Base-by-base conservation (phyloP, 2,888 invertebrate genomes). In the Drosophila lutescens region DNA sequence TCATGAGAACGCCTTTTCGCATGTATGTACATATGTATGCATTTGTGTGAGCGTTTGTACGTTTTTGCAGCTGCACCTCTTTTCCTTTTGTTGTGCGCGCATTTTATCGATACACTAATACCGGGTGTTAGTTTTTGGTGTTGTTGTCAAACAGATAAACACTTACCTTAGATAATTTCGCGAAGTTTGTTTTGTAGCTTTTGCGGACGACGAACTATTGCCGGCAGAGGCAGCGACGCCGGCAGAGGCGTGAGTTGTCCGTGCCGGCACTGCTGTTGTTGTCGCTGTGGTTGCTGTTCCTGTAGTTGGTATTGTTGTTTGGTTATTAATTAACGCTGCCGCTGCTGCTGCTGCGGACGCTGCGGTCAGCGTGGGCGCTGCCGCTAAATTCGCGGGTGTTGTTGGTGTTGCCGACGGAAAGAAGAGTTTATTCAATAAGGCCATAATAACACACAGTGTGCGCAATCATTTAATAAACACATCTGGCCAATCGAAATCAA, bases 371-470 rank as follows among this genome's bases (percentile, higher is more conserved):
- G 83, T 79, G 67, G 82, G 65, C 46, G 80, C 54, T 55, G 72
- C 58, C 49, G 78, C 40, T 53, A 68, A 20, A 62, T 80, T 46
- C 86, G 92, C 56, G 63, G 86, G 71, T 88, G 92, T 90, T 82
- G 93, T 91, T 92, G 93, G 93, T 93, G 90, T 73, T 92, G 94
- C 95, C 91, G 94, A 93, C 88, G 91, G 91, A 86, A 91, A 91
- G 93, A 95, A 95, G 83, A 96, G 92, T 93, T 95, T 95, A 91
- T 95, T 95, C 91, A 96, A 94, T 92, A 96, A 93, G 93, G 95
- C 95, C 96, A 96, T 96, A 85, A 85, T 85, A 85, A 78, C 71
- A 83, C 74, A 86, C 77, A 77, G 40, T 44, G 58, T 44, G 68
- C 76, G 76, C 71, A 78, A 83, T 78, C 88, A 86, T 85, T 85